Evolutionary conservation across 2,113 vertebrate genomes (phyloP).

Genomic region (Salvelinus alpinus): DNA sequence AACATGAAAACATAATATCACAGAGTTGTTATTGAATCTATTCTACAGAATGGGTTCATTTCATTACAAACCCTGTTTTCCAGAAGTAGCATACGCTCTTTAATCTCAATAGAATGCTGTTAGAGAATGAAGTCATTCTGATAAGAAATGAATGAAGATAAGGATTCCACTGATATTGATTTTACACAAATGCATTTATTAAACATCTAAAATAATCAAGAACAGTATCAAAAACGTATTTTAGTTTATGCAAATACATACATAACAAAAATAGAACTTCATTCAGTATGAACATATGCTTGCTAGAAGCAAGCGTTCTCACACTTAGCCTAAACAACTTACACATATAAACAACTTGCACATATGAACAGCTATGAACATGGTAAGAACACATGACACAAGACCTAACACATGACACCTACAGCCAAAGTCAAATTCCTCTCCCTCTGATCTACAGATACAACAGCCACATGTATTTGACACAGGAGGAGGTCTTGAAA

Average conservation of each 20-base stretch:
- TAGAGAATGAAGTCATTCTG: slow-evolving; percentile 36
- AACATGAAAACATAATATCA: slow-evolving; percentile 67
- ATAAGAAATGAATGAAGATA: slow-evolving; percentile 48
- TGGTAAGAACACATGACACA: slow-evolving; percentile 11
- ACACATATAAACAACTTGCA: slow-evolving; percentile 35
- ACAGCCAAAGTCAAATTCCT: slow-evolving; percentile 6
- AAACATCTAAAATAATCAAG: slow-evolving; percentile 55
- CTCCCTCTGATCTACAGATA: too few relatives aligned
- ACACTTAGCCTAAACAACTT: slow-evolving; percentile 31
- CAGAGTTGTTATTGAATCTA: slow-evolving; percentile 54
- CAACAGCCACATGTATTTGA: too few relatives aligned
- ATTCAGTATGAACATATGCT: slow-evolving; percentile 39
- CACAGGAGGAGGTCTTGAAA: too few relatives aligned
- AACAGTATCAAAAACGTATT: slow-evolving; percentile 52
- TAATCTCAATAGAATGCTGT: slow-evolving; percentile 44
- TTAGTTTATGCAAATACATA: slow-evolving; percentile 32
- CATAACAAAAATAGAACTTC: slow-evolving; percentile 50
- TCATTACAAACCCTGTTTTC: slow-evolving; percentile 46
- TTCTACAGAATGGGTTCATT: slow-evolving; percentile 55
- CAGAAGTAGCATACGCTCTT: slow-evolving; percentile 29
- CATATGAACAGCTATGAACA: slow-evolving; percentile 16
- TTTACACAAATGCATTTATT: slow-evolving; percentile 66
- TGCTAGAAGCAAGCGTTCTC: slow-evolving; percentile 16
- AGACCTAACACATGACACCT: slow-evolving; percentile 26
- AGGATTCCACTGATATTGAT: slow-evolving; percentile 46